Evolutionary conservation across 2,113 vertebrate genomes (phyloP).

Genomic region (Papio anubis): DNA sequence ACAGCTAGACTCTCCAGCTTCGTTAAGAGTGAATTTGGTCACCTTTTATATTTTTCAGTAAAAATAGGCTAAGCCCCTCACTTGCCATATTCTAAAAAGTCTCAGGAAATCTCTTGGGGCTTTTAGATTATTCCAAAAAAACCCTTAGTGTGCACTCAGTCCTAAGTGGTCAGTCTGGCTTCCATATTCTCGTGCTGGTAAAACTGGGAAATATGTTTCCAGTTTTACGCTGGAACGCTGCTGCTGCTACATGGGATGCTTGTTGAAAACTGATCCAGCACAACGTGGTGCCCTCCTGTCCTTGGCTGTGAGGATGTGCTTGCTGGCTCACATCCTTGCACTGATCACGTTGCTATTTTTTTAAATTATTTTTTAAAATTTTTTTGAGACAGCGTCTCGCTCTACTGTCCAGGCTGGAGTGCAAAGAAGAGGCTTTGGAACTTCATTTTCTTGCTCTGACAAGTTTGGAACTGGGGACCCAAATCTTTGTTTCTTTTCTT

Average conservation of each 20-base stretch:
- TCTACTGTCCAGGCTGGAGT: too few species aligned
- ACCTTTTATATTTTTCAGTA: neutral
- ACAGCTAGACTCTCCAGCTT: neutral
- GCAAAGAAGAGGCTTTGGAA: neutral
- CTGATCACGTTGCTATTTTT: neutral
- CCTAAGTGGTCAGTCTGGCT: neutral
- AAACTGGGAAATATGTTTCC: neutral
- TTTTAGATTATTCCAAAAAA: neutral
- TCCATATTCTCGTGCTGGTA: neutral
- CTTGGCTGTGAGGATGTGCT: fast-evolving
- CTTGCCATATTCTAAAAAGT: neutral
- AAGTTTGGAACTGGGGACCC: neutral
- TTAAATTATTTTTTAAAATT: too few species aligned
- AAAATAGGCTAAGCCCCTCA: neutral
- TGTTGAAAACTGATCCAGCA: neutral
- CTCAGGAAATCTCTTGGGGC: neutral
- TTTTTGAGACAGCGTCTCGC: too few species aligned
- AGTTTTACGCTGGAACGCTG: too few species aligned
- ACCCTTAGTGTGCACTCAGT: neutral
- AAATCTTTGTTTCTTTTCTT: too few species aligned
- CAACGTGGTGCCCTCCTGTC: neutral
- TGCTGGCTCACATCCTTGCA: neutral
- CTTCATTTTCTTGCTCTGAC: neutral
- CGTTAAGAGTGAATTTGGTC: neutral
- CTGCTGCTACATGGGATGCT: neutral